phyloP scores from a whole-genome alignment of 2,797 vertebrate species.

The Nyctibius grandis region DNA sequence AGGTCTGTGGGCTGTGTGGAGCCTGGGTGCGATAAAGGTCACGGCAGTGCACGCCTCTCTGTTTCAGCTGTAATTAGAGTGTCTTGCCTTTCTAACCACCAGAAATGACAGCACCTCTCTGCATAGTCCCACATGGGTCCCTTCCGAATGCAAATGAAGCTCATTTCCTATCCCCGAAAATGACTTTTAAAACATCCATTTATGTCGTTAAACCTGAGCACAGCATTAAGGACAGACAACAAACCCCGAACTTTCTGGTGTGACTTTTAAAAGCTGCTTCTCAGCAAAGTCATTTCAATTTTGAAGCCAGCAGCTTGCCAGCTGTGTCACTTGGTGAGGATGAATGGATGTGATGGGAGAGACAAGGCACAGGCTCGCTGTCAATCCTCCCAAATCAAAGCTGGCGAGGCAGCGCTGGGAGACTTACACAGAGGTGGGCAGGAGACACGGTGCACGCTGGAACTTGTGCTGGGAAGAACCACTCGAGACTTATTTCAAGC shows the following conservation, averaged over 20 bases:
- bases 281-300: neutral
- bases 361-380: neutral
- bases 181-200: neutral
- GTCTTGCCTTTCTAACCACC: neutral
- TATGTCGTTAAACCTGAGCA: neutral
- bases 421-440: neutral
- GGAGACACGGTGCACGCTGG: neutral
- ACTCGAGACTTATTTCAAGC: neutral
- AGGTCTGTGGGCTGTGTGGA: neutral
- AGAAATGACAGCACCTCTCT: neutral
- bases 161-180: neutral
- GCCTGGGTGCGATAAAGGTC: neutral
- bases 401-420: neutral
- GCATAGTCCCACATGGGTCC: rapidly evolving
- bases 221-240: neutral
- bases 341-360: neutral
- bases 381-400: neutral
- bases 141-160: neutral
- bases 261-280: neutral
- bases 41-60: rapidly evolving
- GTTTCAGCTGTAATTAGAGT: neutral
- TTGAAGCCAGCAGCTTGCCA: neutral
- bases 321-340: neutral
- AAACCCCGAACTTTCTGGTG: neutral
- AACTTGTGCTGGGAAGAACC: neutral